Percentiles rank a stretch among this genome's conserved stretches.
These are phyloP conservation scores for Emys orbicularis DNA, from an alignment of 2,797 vertebrate genomes.

Conservation along the genomic window DNA sequence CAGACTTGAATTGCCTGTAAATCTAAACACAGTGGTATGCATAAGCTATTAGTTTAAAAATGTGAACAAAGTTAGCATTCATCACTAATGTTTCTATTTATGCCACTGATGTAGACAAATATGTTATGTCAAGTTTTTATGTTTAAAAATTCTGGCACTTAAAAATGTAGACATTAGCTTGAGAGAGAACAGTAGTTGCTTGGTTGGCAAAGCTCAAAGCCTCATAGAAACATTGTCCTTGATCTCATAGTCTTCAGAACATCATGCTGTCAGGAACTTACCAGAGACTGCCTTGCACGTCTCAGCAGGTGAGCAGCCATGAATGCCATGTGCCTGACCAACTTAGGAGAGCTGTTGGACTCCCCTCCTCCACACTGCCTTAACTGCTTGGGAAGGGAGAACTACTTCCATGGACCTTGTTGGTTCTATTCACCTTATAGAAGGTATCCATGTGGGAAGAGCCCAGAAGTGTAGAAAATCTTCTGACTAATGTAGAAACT, in stretches of 20 bases:
- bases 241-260: not conserved
- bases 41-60: not conserved
- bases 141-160: not conserved
- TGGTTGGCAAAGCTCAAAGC: not conserved
- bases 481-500: not conserved
- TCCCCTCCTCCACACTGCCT: not conserved
- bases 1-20: not conserved
- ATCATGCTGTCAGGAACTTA: not conserved
- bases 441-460: not conserved
- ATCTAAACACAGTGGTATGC: not conserved
- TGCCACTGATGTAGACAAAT: not conserved
- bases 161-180: not conserved
- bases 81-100: not conserved
- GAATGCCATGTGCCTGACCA: not conserved
- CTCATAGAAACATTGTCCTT: not conserved
- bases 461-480: not conserved
- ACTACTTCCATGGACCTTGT: rapidly evolving
- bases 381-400: not conserved
- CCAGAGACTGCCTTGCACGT: not conserved
- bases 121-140: not conserved
- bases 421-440: not conserved
- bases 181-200: not conserved
- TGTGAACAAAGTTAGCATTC: not conserved
- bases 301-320: not conserved
- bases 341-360: not conserved